Conservation (phyloP, 2,113 vertebrate genomes). For the Phyllostomus hastatus region DNA sequence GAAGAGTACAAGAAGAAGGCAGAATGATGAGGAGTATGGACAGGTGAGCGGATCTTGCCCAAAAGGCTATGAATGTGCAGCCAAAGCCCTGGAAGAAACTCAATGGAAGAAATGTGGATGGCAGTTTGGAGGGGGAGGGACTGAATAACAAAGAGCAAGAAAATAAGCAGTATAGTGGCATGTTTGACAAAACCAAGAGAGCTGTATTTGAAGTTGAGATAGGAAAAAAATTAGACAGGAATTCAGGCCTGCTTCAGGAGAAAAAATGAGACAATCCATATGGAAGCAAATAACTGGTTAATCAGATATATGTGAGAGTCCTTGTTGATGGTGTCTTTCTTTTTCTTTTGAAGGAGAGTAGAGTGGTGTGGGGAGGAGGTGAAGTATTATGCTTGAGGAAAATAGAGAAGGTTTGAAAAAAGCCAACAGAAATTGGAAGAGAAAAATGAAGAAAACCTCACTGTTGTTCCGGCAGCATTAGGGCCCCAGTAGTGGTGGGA, state of each 20-base stretch:
- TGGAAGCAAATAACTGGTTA: background rate
- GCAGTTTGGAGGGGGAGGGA: accelerated
- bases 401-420: background rate
- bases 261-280: background rate
- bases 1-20: background rate
- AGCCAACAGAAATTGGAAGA: background rate
- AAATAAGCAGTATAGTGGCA: background rate
- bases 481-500: background rate
- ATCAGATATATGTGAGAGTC: background rate
- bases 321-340: background rate
- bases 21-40: background rate
- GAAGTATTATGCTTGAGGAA: background rate
- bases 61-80: background rate
- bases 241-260: background rate
- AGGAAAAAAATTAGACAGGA: background rate
- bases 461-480: background rate
- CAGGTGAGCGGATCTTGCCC: background rate
- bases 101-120: background rate
- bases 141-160: background rate
- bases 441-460: background rate
- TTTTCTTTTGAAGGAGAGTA: background rate
- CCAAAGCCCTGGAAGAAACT: background rate
- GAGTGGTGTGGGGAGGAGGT: background rate
- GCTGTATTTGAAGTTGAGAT: too few relatives aligned
- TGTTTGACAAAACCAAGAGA: background rate